Evolutionary conservation across 2,888 invertebrate species (phyloP).

Genomic region (Scrobipalpa atriplicella): DNA sequence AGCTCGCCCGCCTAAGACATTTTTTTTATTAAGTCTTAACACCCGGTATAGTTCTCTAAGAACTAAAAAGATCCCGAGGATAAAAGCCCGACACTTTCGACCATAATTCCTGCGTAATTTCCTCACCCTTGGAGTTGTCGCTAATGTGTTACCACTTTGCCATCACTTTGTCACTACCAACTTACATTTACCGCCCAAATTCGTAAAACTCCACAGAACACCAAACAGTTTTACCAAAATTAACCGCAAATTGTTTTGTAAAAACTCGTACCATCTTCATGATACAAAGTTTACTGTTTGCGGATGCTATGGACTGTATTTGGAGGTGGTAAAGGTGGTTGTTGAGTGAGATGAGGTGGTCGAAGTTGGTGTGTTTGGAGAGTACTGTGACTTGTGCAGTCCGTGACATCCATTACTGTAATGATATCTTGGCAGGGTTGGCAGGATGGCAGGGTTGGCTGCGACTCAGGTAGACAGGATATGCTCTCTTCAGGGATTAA

Average conservation of each 20-base stretch:
- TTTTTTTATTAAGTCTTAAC: no score
- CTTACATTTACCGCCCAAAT: neutral
- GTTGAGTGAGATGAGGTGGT: conserved; percentile 34
- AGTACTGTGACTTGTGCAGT: conserved; percentile 65
- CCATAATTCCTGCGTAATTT: conserved; percentile 74
- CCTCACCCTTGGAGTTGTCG: conserved; percentile 77
- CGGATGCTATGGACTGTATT: conserved; percentile 37
- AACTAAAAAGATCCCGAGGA: conserved; percentile 25
- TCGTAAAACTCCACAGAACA: neutral
- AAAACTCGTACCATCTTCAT: conserved; percentile 60
- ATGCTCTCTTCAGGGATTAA: neutral
- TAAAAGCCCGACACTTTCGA: conserved; percentile 57
- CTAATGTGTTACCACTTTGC: conserved; percentile 69
- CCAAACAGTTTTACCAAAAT: neutral
- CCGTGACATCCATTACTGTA: conserved; percentile 81
- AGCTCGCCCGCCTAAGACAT: no score
- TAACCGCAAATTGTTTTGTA: neutral
- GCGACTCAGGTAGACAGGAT: neutral
- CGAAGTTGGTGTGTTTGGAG: conserved; percentile 53
- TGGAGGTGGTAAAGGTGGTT: conserved; percentile 34
- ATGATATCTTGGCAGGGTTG: conserved; percentile 72
- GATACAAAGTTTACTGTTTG: conserved; percentile 48
- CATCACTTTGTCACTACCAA: conserved; percentile 19
- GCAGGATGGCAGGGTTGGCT: conserved; percentile 63
- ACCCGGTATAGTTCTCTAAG: neutral